Evolutionary conservation across 2,888 invertebrate species (phyloP).

Genomic region (Hypsopygia costalis): DNA sequence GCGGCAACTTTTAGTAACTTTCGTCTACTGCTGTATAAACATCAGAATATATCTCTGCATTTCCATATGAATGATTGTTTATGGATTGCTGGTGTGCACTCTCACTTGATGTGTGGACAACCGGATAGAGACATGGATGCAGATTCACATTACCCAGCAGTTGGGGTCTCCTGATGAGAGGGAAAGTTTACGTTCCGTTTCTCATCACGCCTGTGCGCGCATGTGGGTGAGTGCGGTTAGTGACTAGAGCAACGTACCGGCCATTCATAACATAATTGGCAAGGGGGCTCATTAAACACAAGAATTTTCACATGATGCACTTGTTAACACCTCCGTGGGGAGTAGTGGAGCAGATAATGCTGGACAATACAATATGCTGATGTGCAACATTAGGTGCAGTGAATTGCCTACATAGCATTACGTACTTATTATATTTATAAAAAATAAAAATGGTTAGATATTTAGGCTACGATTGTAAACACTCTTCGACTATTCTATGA

Average conservation of each 20-base stretch:
- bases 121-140: conserved; percentile 38
- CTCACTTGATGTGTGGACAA: conserved; percentile 25
- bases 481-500: too few relatives aligned
- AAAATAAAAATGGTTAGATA: too few relatives aligned
- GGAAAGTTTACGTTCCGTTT: conserved; percentile 73
- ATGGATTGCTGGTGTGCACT: conserved; percentile 10
- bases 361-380: not conserved
- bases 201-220: conserved; percentile 70
- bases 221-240: conserved; percentile 75
- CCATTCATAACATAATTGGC: conserved; percentile 74
- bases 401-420: too few relatives aligned
- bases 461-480: too few relatives aligned
- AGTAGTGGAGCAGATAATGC: conserved; percentile 11
- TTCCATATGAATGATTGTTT: not conserved
- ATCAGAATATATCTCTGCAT: not conserved
- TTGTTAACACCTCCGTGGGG: conserved; percentile 41
- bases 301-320: conserved; percentile 49
- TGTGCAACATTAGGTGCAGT: too few relatives aligned
- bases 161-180: conserved; percentile 70
- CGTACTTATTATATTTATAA: too few relatives aligned
- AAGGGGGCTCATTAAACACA: conserved; percentile 66
- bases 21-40: too few relatives aligned
- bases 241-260: conserved; percentile 70
- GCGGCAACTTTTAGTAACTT: not conserved
- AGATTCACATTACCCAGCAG: conserved; percentile 22